Evolutionary conservation across 2,797 vertebrate species (phyloP).

Genomic region (Lithobates pipiens): DNA sequence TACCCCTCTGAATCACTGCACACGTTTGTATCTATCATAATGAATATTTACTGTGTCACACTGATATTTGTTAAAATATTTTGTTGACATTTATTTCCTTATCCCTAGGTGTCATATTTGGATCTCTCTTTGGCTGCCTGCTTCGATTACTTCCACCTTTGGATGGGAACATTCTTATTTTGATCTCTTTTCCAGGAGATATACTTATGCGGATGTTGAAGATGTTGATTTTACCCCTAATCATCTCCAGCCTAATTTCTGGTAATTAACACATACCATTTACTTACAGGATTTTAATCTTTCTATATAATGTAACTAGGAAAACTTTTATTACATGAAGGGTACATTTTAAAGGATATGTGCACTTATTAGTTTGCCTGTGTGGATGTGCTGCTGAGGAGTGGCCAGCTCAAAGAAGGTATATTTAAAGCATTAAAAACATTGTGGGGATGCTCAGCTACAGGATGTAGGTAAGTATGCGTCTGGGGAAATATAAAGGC

Average conservation of each 20-base stretch:
- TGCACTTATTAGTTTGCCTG: too few species aligned
- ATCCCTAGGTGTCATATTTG: slow-evolving; percentile 78
- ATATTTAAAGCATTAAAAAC: too few species aligned
- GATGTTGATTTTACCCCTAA: slow-evolving; percentile 86
- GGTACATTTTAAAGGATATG: too few species aligned
- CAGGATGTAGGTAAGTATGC: too few species aligned
- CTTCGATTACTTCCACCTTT: slow-evolving; percentile 77
- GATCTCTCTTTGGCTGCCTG: slow-evolving; percentile 75
- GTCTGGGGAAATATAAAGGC: too few species aligned
- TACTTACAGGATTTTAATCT: background rate
- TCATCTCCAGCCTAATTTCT: slow-evolving; percentile 87
- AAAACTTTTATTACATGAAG: too few species aligned
- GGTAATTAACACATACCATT: slow-evolving; percentile 65
- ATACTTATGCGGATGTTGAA: slow-evolving; percentile 88
- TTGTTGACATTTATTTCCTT: background rate
- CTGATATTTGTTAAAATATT: background rate
- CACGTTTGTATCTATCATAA: too few species aligned
- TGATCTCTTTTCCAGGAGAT: slow-evolving; percentile 85
- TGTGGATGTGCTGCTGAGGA: too few species aligned
- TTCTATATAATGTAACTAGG: too few species aligned
- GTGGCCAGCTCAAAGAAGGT: too few species aligned
- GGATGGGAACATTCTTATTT: slow-evolving; percentile 72
- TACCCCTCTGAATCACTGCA: too few species aligned
- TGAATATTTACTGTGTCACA: background rate
- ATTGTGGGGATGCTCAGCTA: too few species aligned